Percentiles rank a stretch among this genome's conserved stretches.
phyloP scores from a whole-genome alignment of 2,888 invertebrate species.

The Ennomos erosarius region DNA sequence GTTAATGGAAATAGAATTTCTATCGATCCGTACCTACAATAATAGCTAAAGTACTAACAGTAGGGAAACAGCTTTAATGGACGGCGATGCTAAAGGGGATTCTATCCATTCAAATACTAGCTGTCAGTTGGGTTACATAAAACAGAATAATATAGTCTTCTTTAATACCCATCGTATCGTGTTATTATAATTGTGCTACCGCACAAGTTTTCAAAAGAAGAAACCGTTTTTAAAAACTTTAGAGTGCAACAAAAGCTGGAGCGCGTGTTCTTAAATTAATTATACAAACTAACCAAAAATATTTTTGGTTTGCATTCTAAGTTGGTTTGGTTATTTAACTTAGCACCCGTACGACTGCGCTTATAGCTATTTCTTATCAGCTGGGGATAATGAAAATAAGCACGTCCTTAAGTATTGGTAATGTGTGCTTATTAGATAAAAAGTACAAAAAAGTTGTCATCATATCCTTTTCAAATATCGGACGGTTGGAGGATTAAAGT shows the following conservation, averaged over 20 bases:
- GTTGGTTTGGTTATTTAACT: too few relatives aligned
- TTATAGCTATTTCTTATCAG: constrained; percentile 28
- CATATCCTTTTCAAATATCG: constrained; percentile 85
- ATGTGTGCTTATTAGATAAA: constrained; percentile 80
- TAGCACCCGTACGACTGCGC: background rate
- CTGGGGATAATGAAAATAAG: constrained; percentile 40
- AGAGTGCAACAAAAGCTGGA: too few relatives aligned
- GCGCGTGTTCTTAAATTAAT: too few relatives aligned
- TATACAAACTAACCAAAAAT: too few relatives aligned
- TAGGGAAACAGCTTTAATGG: constrained; percentile 59
- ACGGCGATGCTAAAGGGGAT: constrained; percentile 71
- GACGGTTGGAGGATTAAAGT: constrained; percentile 82
- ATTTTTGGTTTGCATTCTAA: too few relatives aligned
- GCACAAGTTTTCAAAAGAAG: constrained; percentile 38
- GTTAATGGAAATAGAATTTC: constrained; percentile 64
- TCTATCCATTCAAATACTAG: constrained; percentile 69
- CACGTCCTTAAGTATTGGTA: constrained; percentile 66
- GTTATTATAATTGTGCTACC: constrained; percentile 52
- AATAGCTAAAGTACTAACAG: constrained; percentile 18
- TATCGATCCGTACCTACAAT: constrained; percentile 49
- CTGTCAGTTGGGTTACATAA: constrained; percentile 63
- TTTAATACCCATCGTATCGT: constrained; percentile 47
- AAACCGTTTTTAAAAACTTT: too few relatives aligned
- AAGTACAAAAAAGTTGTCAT: constrained; percentile 82
- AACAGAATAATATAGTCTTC: constrained; percentile 55